A percentile compares a stretch with the other conserved stretches of the same genome.
phyloP scores from a whole-genome alignment of 2,888 invertebrate species.

The Steinernema hermaphroditum region DNA sequence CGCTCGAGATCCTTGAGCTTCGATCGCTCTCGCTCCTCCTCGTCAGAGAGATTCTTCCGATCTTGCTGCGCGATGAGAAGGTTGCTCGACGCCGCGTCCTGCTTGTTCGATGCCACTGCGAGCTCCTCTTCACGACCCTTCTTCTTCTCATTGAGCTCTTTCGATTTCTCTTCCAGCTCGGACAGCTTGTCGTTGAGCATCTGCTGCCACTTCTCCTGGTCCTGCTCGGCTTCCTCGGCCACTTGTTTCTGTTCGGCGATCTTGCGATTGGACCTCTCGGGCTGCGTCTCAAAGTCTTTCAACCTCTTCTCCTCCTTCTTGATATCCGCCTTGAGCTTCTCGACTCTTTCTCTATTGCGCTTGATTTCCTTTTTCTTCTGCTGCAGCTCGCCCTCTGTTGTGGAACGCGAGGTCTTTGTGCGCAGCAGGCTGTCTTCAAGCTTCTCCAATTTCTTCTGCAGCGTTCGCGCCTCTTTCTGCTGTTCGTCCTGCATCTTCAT shows the following conservation, averaged over 20 bases:
- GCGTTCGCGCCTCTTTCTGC: constrained; percentile 29
- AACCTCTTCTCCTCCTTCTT: constrained; percentile 43
- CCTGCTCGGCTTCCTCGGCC: constrained; percentile 8
- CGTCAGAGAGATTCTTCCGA: background rate
- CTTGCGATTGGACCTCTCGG: constrained; percentile 1
- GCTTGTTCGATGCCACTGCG: background rate
- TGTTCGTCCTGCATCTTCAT: constrained; percentile 15
- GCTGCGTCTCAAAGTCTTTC: background rate
- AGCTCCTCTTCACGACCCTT: constrained; percentile 25
- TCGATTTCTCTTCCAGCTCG: constrained; percentile 29
- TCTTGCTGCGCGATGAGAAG: background rate
- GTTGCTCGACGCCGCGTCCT: background rate
- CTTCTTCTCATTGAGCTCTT: constrained; percentile 32
- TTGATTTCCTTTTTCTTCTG: constrained; percentile 34
- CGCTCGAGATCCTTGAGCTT: constrained; percentile 68
- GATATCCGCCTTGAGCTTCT: constrained; percentile 27
- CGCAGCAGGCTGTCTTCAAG: background rate
- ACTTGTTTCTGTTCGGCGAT: background rate
- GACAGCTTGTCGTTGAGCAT: constrained; percentile 52
- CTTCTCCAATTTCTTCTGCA: constrained; percentile 32
- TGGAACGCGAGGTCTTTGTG: background rate
- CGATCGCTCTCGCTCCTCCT: constrained; percentile 44
- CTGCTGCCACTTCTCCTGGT: constrained; percentile 37
- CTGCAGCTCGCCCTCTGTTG: constrained; percentile 17
- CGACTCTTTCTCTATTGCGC: background rate